These are phyloP conservation scores for Drosophila neutralis DNA, from an alignment of 2,888 invertebrate genomes.

Conservation along the genomic window DNA sequence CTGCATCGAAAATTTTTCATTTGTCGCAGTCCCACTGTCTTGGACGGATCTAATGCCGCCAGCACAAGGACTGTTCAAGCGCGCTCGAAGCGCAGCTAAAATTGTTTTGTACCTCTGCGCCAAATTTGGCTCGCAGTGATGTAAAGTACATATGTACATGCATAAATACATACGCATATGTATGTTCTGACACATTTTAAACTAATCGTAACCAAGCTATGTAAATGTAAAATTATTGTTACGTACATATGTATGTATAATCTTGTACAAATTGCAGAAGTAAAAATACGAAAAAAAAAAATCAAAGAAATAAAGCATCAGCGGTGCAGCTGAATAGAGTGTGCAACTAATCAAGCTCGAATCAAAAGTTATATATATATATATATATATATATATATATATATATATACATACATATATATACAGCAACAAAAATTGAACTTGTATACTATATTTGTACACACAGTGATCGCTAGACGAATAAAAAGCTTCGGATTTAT, in stretches of 20 bases:
- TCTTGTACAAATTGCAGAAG: constrained; percentile 46
- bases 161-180: constrained; percentile 25
- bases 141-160: constrained; percentile 24
- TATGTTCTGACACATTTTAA: constrained; percentile 49
- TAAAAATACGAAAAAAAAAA: constrained; percentile 27
- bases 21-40: constrained; percentile 69
- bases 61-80: constrained; percentile 50
- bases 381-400: constrained; percentile 22
- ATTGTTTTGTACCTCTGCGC: constrained; percentile 64
- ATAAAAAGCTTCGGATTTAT: background rate
- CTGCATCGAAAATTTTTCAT: constrained; percentile 75
- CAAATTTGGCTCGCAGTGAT: constrained; percentile 33
- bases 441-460: constrained; percentile 24
- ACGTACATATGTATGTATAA: constrained; percentile 54
- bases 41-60: constrained; percentile 21
- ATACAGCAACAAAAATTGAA: constrained; percentile 44
- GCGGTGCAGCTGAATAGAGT: constrained; percentile 48
- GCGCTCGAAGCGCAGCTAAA: constrained; percentile 56
- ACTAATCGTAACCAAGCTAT: constrained; percentile 46
- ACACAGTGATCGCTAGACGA: background rate
- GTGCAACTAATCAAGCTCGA: constrained; percentile 65
- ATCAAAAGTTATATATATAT: constrained; percentile 56
- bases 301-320: constrained; percentile 40
- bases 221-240: constrained; percentile 55
- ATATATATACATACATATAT: constrained; percentile 24